These are phyloP conservation scores for Pangasianodon gigas DNA, from an alignment of 2,113 vertebrate species.

Conservation along the genomic window DNA sequence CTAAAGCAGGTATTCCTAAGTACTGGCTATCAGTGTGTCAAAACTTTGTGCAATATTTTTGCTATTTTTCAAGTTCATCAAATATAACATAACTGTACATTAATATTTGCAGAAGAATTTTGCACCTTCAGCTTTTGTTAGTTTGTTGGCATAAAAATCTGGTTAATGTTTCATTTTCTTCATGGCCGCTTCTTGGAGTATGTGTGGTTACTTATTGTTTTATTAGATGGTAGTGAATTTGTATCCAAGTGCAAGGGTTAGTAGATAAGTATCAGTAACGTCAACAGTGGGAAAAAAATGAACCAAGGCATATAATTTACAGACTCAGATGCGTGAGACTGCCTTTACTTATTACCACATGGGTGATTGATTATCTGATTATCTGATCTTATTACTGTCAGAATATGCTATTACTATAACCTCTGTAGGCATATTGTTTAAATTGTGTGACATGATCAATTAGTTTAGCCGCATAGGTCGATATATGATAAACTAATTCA, in stretches of 20 bases:
- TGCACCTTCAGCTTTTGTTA: neutral
- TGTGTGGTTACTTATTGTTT: constrained; percentile 36
- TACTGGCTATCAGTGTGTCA: neutral
- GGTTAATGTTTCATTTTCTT: constrained; percentile 37
- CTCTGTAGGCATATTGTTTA: neutral
- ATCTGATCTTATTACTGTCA: neutral
- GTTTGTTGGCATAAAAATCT: neutral
- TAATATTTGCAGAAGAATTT: neutral
- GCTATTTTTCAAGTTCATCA: neutral
- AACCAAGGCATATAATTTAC: neutral
- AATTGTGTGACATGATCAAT: neutral
- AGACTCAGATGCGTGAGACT: neutral
- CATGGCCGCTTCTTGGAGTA: neutral
- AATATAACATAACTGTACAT: neutral
- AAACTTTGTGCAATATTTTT: neutral
- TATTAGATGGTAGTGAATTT: constrained; percentile 13
- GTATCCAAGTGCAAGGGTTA: constrained; percentile 11
- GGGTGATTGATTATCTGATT: neutral
- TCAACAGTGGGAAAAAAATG: neutral
- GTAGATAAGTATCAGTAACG: neutral
- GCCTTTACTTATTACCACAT: neutral
- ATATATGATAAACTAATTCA: neutral
- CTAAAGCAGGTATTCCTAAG: neutral
- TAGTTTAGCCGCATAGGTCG: neutral
- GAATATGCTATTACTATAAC: neutral